Base-by-base conservation (phyloP, 2,797 vertebrate genomes). In the Acrossocheilus wenchowensis region DNA sequence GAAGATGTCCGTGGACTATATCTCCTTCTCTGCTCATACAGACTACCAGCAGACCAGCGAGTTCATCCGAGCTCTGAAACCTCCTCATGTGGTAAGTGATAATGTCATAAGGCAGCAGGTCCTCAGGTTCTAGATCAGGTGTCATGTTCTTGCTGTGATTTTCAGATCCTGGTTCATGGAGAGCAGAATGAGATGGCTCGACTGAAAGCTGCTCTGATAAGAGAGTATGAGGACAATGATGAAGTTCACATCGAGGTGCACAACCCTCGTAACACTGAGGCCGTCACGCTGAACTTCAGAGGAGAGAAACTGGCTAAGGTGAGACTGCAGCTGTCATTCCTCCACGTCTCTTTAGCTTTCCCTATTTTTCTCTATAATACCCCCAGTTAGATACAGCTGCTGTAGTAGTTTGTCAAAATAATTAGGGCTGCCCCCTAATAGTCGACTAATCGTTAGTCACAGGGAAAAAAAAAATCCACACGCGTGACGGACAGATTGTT, bases 1-100 rank as follows among this genome's bases (percentile, higher is more conserved):
- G 91, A 99, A 99, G 95, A 99, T 99, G 97, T 99, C 98, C 0
- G 98, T 99, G 92, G 98, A 99, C 93, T 99, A 99, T 94, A 99
- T 99, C 94, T 99, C 97, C 90, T 99, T 99, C 95, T 99, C 98
- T 0, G 98, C 97, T 90, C 98, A 99, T 93, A 99, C 98, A 0
- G 97, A 99, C 94, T 99, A 99, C 92, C 97, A 98, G 90, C 97
- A 99, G 94, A 99, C 98, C 75, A 99, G 97, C 93, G 97, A 99
- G 94, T 99, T 99, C 94, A 99, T 99, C 92, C 92, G 97, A 26
- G 97, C 98, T 2, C 94, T 99, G 88, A 99, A 99, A 84, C 98
- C 97, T 7, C 98, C 98, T 2, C 98, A 99, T 4, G 98, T 99
- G 97, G 98, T 99, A 88, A 95, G 95, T 54, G 12, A 19, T 82